Evolutionary conservation across 2,888 invertebrate genomes (phyloP).

Genomic region (Xanthorhoe designata): DNA sequence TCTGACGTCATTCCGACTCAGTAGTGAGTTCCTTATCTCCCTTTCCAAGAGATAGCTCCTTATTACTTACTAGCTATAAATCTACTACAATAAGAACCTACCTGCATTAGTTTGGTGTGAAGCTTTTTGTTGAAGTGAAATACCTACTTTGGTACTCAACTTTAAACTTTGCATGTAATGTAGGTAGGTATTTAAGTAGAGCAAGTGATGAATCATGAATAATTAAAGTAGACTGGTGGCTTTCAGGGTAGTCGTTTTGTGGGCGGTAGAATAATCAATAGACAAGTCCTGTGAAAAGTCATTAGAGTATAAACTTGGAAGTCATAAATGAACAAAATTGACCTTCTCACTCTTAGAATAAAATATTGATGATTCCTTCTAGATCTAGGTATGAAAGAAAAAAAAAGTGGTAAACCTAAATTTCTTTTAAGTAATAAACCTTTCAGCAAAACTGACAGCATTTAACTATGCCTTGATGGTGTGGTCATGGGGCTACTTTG

Average conservation of each 20-base stretch:
- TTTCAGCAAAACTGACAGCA: conserved; percentile 62
- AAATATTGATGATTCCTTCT: neutral
- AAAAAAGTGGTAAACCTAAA: no score
- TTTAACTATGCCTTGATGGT: conserved; percentile 77
- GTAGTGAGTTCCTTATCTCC: conserved; percentile 55
- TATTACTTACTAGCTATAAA: no score
- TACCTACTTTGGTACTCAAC: neutral
- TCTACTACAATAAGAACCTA: neutral
- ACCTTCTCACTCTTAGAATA: neutral
- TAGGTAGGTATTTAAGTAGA: neutral
- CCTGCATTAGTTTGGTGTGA: neutral
- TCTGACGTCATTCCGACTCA: conserved; percentile 56
- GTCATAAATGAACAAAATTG: no score
- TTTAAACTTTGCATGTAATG: neutral
- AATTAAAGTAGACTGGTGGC: neutral
- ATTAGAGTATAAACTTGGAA: neutral
- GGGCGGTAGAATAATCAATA: neutral
- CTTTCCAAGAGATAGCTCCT: neutral
- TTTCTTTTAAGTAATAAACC: no score
- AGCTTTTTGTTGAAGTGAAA: no score
- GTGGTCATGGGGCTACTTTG: conserved; percentile 87
- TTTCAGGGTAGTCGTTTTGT: neutral
- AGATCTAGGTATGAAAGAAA: no score
- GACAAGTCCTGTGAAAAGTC: neutral
- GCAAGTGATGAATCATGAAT: neutral